A percentile compares a stretch with the other conserved stretches of the same genome.
phyloP scores from a whole-genome alignment of 2,888 invertebrate genomes.

The Andrena trimmerana region DNA sequence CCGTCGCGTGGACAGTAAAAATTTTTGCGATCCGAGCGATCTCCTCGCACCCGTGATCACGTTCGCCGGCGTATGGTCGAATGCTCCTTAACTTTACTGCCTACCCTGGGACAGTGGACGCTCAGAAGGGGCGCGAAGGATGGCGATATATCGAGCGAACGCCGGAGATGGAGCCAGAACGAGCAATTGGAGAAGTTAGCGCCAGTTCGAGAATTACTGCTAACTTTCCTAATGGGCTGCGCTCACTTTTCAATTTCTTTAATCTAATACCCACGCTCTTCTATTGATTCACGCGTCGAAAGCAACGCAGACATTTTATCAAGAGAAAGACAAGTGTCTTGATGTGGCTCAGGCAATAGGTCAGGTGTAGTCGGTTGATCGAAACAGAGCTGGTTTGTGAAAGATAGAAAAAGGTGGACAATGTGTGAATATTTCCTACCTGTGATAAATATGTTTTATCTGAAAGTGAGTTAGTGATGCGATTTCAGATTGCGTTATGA shows the following conservation, averaged over 20 bases:
- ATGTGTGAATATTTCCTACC: too few relatives aligned
- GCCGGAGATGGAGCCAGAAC: conserved; percentile 17
- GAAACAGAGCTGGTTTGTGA: too few relatives aligned
- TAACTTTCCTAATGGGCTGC: conserved; percentile 61
- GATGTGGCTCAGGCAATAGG: background rate
- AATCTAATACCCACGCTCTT: conserved; percentile 41
- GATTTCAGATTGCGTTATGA: too few relatives aligned
- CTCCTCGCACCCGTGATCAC: background rate
- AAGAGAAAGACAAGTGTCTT: background rate
- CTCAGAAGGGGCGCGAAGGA: background rate
- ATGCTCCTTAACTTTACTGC: conserved; percentile 25
- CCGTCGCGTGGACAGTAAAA: conserved; percentile 51
- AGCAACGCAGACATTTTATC: background rate
- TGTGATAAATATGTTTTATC: too few relatives aligned
- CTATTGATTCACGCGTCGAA: conserved; percentile 36
- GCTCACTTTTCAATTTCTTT: conserved; percentile 63
- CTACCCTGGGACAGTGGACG: conserved; percentile 24
- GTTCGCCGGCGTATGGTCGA: background rate
- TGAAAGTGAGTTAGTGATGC: too few relatives aligned
- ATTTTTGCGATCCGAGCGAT: conserved; percentile 61
- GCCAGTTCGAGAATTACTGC: conserved; percentile 59
- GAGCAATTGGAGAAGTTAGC: conserved; percentile 67
- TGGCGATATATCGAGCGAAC: conserved; percentile 31
- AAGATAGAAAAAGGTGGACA: too few relatives aligned
- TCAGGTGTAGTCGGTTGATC: too few relatives aligned